These are phyloP conservation scores for Garra rufa DNA, from an alignment of 2,113 vertebrate genomes.

Conservation along the genomic window DNA sequence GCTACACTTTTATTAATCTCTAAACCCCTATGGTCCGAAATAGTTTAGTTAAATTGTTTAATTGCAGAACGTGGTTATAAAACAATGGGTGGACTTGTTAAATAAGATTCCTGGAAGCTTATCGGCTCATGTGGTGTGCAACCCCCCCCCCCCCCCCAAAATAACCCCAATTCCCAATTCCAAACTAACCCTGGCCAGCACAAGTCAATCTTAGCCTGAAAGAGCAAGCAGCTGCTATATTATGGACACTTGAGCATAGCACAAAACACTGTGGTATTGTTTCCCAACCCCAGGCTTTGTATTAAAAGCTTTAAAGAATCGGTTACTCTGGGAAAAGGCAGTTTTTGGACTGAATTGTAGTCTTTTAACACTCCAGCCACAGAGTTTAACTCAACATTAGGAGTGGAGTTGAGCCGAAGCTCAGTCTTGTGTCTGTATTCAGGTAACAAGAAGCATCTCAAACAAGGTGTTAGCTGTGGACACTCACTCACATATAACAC, in stretches of 20 bases:
- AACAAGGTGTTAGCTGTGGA: slow-evolving; percentile 3
- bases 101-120: slow-evolving; percentile 50
- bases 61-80: slow-evolving; percentile 44
- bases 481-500: not conserved
- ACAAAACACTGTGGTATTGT: slow-evolving; percentile 41
- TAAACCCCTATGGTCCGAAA: slow-evolving; percentile 16
- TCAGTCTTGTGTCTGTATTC: not conserved
- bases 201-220: slow-evolving; percentile 13
- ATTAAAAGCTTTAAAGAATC: slow-evolving; percentile 37
- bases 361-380: slow-evolving; percentile 12
- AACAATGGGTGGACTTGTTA: slow-evolving; percentile 51
- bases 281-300: slow-evolving; percentile 30
- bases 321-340: slow-evolving; percentile 34
- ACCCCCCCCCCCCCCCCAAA: not conserved
- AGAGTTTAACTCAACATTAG: not conserved
- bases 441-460: slow-evolving; percentile 22
- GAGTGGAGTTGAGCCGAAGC: not conserved
- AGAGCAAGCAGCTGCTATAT: slow-evolving; percentile 37
- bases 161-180: slow-evolving; percentile 7
- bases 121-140: slow-evolving; percentile 39
- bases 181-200: slow-evolving; percentile 2
- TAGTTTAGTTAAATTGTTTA: slow-evolving; percentile 39
- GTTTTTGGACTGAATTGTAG: slow-evolving; percentile 18
- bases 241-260: slow-evolving; percentile 36
- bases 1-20: slow-evolving; percentile 4